phyloP scores from a whole-genome alignment of 2,888 invertebrate genomes.

The Pollenia amentaria region DNA sequence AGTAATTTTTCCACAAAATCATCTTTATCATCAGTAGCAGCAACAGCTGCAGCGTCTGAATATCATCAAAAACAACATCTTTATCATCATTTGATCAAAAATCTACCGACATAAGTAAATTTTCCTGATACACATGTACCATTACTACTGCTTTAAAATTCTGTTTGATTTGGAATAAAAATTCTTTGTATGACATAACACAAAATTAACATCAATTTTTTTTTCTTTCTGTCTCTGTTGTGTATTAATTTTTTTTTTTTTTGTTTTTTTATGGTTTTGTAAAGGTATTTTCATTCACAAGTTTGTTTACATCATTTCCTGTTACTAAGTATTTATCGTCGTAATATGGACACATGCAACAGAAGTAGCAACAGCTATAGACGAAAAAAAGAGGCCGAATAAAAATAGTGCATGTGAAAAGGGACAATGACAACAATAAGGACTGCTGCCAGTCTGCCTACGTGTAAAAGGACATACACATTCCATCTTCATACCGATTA shows the following conservation, averaged over 20 bases:
- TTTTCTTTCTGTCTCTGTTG: background rate
- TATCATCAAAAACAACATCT: conserved; percentile 37
- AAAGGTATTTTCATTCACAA: conserved; percentile 69
- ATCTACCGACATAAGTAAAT: conserved; percentile 52
- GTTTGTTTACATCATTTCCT: conserved; percentile 67
- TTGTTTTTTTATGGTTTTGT: conserved; percentile 60
- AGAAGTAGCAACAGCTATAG: conserved; percentile 17
- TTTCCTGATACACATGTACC: conserved; percentile 48
- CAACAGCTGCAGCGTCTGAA: background rate
- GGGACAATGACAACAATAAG: conserved; percentile 44
- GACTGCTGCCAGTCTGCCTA: conserved; percentile 19
- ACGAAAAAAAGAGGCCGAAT: conserved; percentile 4
- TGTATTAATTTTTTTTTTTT: background rate
- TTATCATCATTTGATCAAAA: conserved; percentile 26
- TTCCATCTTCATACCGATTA: background rate
- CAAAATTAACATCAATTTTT: conserved; percentile 60
- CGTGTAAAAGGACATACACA: conserved; percentile 9
- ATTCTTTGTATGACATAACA: conserved; percentile 61
- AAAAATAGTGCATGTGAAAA: conserved; percentile 1
- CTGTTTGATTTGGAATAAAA: conserved; percentile 63
- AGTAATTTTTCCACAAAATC: conserved; percentile 31
- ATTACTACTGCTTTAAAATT: conserved; percentile 69
- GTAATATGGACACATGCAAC: conserved; percentile 61
- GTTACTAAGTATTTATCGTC: conserved; percentile 62
- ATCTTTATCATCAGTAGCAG: conserved; percentile 30